Evolutionary conservation across 2,888 invertebrate species (phyloP).

Genomic region (Aphodius sticticus): DNA sequence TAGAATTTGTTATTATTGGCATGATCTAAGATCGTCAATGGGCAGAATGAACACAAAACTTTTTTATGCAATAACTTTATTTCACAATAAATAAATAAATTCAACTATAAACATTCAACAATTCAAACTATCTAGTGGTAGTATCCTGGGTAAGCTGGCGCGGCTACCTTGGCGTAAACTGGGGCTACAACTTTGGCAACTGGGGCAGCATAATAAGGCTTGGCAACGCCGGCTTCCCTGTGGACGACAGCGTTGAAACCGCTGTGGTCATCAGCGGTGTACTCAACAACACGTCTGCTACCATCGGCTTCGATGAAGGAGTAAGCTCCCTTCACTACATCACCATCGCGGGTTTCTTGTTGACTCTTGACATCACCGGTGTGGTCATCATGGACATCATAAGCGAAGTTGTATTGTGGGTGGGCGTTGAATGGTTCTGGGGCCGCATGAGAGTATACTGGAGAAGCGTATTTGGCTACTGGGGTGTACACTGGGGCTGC

Average conservation of each 20-base stretch:
- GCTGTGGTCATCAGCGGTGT: conserved; percentile 36
- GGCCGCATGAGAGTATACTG: background rate
- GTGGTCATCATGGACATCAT: conserved; percentile 31
- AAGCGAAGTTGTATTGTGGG: conserved; percentile 33
- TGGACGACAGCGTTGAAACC: conserved; percentile 35
- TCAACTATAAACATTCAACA: background rate
- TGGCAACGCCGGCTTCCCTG: conserved; percentile 30
- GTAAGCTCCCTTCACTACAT: conserved; percentile 31
- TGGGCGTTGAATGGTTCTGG: conserved; percentile 37
- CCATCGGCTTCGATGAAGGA: conserved; percentile 35
- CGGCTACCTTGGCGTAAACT: background rate
- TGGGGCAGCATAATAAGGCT: background rate
- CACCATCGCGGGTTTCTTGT: conserved; percentile 30
- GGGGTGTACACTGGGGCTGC: background rate
- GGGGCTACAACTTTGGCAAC: background rate
- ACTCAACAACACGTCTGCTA: conserved; percentile 31
- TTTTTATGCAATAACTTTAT: background rate
- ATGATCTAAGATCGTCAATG: too few species aligned
- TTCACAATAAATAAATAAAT: background rate
- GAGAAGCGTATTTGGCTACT: background rate
- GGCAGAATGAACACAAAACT: background rate
- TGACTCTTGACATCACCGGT: conserved; percentile 35
- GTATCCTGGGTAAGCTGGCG: background rate
- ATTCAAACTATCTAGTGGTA: background rate
- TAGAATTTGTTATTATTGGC: too few species aligned